Evolutionary conservation across 1,140 invertebrate genomes (phyloP), one percentile per base, ranked within the genome.

Genomic region (Ips nitidus): DNA sequence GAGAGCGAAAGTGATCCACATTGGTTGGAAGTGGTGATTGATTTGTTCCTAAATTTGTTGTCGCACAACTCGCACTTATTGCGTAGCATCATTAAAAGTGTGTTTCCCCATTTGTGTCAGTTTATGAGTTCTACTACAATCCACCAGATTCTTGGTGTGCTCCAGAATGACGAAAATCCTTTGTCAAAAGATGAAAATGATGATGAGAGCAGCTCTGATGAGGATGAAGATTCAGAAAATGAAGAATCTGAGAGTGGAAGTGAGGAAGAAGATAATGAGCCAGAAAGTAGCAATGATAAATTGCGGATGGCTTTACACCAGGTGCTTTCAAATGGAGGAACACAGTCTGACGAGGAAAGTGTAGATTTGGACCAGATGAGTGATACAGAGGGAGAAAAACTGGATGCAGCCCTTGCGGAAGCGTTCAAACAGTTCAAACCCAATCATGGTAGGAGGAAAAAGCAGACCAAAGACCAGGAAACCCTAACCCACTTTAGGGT

Each of bases 11-110:
- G 79, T 36, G 89, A 92, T 77, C 89, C 88, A 8, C 81, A 87
- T 71, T 94, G 91, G 91, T 85, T 90, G 62, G 90, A 93, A 82
- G 91, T 94, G 1, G 84, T 93, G 52, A 84, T 90, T 7, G 91
- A 94, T 83, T 81, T 94, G 36, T 82, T 94, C 43, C 76, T 93
- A 36, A 91, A 89, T 42, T 83, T 92, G 41, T 80, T 92, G 5
- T 91, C 90, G 1, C 84, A 86, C 68, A 88, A 88, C 71, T 88
- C 86, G 41, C 86, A 88, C 79, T 83, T 91, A 38, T 80, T 91
- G 4, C 80, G 91, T 7, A 87, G 85, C 52, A 81, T 93, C 38
- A 87, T 91, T 3, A 85, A 85, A 70, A 87, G 84, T 71, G 88
- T 93, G 1, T 93, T 93, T 77, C 85, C 88, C 52, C 85, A 91